Evolutionary conservation across 2,113 vertebrate species (phyloP).

Genomic region (Myanophis thanlyinensis): DNA sequence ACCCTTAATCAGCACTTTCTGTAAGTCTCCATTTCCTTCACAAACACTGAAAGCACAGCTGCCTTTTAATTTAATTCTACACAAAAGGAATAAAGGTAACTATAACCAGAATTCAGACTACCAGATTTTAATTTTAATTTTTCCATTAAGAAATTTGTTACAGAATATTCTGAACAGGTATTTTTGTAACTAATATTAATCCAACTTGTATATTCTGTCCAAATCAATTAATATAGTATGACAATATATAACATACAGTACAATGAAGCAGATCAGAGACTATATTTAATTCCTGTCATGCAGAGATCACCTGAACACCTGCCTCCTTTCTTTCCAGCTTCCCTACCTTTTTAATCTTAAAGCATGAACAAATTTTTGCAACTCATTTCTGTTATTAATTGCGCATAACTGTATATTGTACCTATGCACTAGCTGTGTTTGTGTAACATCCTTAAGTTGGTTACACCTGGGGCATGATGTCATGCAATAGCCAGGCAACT

Average conservation of each 20-base stretch:
- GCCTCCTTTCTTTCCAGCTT: neutral
- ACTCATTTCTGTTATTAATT: neutral
- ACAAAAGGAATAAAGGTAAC: neutral
- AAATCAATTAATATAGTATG: neutral
- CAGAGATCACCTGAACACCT: neutral
- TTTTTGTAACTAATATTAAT: neutral
- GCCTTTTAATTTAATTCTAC: neutral
- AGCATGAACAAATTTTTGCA: neutral
- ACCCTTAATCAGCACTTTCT: neutral
- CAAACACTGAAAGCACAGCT: neutral
- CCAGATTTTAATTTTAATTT: fast-evolving
- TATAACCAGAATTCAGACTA: neutral
- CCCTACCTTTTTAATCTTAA: neutral
- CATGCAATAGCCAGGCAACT: neutral
- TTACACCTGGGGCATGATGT: neutral
- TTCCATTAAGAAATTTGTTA: neutral
- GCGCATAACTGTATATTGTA: neutral
- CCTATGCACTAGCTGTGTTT: neutral
- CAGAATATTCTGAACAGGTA: neutral
- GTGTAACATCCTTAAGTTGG: neutral
- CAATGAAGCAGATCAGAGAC: neutral
- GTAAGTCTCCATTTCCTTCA: neutral
- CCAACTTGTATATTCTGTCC: neutral
- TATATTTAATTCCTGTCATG: neutral
- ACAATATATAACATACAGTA: neutral